These are phyloP conservation scores for Circaetus gallicus DNA, from an alignment of 2,113 vertebrate genomes.

Conservation along the genomic window DNA sequence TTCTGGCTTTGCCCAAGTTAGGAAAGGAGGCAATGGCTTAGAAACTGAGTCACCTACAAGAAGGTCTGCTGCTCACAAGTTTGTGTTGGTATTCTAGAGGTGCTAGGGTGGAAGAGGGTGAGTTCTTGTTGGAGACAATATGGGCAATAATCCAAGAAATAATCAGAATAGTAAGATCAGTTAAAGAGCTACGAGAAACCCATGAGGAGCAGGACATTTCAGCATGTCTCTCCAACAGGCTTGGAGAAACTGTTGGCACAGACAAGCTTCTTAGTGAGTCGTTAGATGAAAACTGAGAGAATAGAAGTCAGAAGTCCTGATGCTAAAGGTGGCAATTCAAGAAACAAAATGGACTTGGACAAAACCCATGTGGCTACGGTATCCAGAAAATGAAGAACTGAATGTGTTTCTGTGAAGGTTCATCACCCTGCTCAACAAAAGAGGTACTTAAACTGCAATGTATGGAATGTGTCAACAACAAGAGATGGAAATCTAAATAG, in stretches of 20 bases:
- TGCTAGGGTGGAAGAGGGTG: not conserved
- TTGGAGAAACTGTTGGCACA: not conserved
- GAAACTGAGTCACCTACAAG: not conserved
- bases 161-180: not conserved
- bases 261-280: not conserved
- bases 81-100: not conserved
- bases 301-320: not conserved
- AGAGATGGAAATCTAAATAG: not conserved
- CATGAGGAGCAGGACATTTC: not conserved
- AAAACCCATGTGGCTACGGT: not conserved
- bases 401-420: not conserved
- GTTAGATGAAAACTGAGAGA: not conserved
- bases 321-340: not conserved
- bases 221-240: not conserved
- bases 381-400: not conserved
- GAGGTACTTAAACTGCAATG: not conserved
- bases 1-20: not conserved
- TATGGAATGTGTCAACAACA: not conserved
- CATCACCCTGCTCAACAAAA: not conserved
- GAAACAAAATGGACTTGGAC: not conserved
- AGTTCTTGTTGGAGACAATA: not conserved
- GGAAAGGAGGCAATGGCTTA: not conserved
- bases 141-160: not conserved
- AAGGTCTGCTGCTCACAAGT: not conserved
- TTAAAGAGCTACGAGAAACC: not conserved